Conservation (phyloP, 1,140 invertebrate genomes). For the Psilanteris sp. region DNA sequence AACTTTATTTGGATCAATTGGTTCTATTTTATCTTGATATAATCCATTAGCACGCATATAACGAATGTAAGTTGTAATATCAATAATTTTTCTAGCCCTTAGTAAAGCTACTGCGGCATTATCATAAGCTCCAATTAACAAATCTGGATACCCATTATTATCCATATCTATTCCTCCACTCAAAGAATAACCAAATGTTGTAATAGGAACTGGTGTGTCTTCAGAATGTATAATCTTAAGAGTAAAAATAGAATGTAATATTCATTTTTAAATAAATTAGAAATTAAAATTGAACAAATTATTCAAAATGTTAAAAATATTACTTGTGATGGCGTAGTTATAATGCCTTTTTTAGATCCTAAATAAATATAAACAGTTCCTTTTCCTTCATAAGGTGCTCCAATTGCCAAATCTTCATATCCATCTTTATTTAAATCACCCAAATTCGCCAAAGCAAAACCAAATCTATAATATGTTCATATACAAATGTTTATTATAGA, state of each 20-base stretch:
- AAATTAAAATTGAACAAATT: too few relatives aligned
- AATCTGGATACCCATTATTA: slow-evolving; percentile 94
- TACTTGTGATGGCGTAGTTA: slow-evolving; percentile 87
- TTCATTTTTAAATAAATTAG: too few relatives aligned
- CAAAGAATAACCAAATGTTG: slow-evolving; percentile 93
- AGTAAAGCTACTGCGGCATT: slow-evolving; percentile 87
- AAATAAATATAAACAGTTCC: slow-evolving; percentile 93
- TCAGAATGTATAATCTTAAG: slow-evolving; percentile 81
- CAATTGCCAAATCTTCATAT: slow-evolving; percentile 93
- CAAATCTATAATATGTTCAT: slow-evolving; percentile 83
- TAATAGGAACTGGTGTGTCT: slow-evolving; percentile 80
- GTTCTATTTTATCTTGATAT: slow-evolving; percentile 82
- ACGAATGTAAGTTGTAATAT: slow-evolving; percentile 83
- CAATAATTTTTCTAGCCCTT: slow-evolving; percentile 91
- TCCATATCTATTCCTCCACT: slow-evolving; percentile 95
- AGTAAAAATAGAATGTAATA: slow-evolving; percentile 16
- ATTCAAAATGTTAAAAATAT: background rate
- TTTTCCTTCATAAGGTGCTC: slow-evolving; percentile 93
- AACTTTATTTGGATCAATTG: slow-evolving; percentile 89
- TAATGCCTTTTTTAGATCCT: slow-evolving; percentile 87
- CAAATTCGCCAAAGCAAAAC: slow-evolving; percentile 90
- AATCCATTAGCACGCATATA: slow-evolving; percentile 67
- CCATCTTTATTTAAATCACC: slow-evolving; percentile 96
- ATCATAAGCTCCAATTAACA: slow-evolving; percentile 93
- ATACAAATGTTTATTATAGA: background rate